Evolutionary conservation across 2,888 invertebrate species (phyloP).

Genomic region (Melieria crassipennis): DNA sequence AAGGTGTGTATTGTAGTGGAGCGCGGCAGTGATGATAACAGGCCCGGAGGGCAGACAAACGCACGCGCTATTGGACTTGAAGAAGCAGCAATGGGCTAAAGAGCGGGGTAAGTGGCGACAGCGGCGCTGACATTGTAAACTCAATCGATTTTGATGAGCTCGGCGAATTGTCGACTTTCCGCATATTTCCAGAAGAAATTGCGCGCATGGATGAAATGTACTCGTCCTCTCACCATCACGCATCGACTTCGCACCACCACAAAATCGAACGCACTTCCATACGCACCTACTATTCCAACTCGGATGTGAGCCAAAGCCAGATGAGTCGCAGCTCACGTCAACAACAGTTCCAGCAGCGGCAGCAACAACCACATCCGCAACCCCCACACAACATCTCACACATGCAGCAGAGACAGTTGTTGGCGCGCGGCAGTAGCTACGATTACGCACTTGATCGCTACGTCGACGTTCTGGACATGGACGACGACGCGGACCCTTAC

Average conservation of each 20-base stretch:
- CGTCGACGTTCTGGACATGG: slow-evolving; percentile 46
- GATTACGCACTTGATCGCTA: slow-evolving; percentile 54
- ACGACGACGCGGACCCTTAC: slow-evolving; percentile 40
- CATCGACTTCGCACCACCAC: slow-evolving; percentile 66
- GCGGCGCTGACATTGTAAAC: background rate
- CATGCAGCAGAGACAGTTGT: slow-evolving; percentile 27
- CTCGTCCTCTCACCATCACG: slow-evolving; percentile 67
- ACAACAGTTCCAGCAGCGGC: slow-evolving; percentile 43
- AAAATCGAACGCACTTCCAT: slow-evolving; percentile 65
- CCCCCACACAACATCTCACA: slow-evolving; percentile 20
- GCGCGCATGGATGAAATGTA: slow-evolving; percentile 81
- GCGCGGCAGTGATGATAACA: slow-evolving; percentile 53
- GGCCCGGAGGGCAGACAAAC: slow-evolving; percentile 59
- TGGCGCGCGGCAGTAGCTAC: slow-evolving; percentile 51
- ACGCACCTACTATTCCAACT: slow-evolving; percentile 64
- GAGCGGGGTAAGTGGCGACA: slow-evolving; percentile 78
- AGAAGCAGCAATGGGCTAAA: slow-evolving; percentile 91
- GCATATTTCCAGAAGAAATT: slow-evolving; percentile 75
- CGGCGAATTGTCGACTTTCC: slow-evolving; percentile 45
- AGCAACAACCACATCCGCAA: slow-evolving; percentile 37
- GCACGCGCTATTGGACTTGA: slow-evolving; percentile 82
- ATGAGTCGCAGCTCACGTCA: slow-evolving; percentile 45
- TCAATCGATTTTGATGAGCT: slow-evolving; percentile 70
- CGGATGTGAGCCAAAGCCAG: slow-evolving; percentile 57
- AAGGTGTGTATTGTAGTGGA: background rate